These are phyloP conservation scores for Brachyptera risi DNA, from an alignment of 2,888 invertebrate species.

Conservation along the genomic window DNA sequence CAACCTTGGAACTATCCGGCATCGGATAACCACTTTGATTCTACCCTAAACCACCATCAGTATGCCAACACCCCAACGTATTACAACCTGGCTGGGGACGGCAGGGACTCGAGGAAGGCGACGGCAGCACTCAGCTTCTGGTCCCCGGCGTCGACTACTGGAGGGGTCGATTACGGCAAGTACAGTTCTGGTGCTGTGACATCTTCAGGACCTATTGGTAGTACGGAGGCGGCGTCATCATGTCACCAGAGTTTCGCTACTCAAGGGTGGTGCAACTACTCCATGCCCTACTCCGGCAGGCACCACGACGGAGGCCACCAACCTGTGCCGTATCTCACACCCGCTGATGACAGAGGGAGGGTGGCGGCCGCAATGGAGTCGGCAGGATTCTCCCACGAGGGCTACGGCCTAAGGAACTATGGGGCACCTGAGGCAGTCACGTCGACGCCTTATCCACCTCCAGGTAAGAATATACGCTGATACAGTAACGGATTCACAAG, in stretches of 20 bases:
- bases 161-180: constrained; percentile 23
- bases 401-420: constrained; percentile 72
- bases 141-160: constrained; percentile 55
- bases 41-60: constrained; percentile 58
- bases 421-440: constrained; percentile 65
- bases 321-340: constrained; percentile 63
- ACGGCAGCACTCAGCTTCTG: constrained; percentile 60
- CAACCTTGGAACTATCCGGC: constrained; percentile 68
- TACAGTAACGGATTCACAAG: too few species aligned
- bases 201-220: constrained; percentile 9
- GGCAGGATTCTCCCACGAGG: constrained; percentile 66
- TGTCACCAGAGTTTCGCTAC: constrained; percentile 67
- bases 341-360: constrained; percentile 66
- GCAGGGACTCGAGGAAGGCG: constrained; percentile 55
- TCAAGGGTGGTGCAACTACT: constrained; percentile 72
- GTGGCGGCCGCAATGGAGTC: constrained; percentile 55
- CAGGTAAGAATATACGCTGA: too few species aligned
- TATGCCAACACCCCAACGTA: constrained; percentile 68
- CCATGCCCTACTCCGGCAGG: constrained; percentile 55
- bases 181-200: constrained; percentile 21
- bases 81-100: constrained; percentile 67
- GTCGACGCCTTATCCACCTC: constrained; percentile 72
- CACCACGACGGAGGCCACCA: constrained; percentile 55
- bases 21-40: constrained; percentile 51
- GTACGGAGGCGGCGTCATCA: constrained; percentile 38